Evolutionary conservation across 2,797 vertebrate genomes (phyloP), one percentile per base, ranked within the genome.

Genomic region (Xiphophorus birchmanni): DNA sequence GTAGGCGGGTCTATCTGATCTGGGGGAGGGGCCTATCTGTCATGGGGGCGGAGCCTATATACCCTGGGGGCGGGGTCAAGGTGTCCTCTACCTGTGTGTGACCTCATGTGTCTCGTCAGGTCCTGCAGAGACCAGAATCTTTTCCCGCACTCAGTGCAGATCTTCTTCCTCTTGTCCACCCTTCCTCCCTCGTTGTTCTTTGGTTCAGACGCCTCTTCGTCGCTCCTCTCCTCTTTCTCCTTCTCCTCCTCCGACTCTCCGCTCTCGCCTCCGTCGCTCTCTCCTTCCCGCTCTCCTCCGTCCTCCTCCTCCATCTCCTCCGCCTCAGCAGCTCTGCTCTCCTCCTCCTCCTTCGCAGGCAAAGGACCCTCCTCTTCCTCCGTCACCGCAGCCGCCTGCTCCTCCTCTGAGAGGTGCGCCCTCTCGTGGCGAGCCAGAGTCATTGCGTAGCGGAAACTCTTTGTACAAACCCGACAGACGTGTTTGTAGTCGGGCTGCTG

Each of bases 71-170:
- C 42, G 56, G 58, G 3, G 44, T 15, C 5, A 5, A 21, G 10
- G n/a, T 23, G 67, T 2, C 42, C 50, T 2, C 17, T 90, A 99
- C 98, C 98, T 95, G 98, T 99, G 93, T 99, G 98, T 32, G 98
- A 99, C 90, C 98, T 94, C 97, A 98, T 99, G 94, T 99, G 98
- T 77, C 98, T 92, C 0, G 98, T 99, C 92, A 99, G 95, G 93
- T 99, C 98, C 92, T 99, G 98, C 87, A 99, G 96, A 26, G 98
- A 99, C 98, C 98, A 99, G 95, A 99, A 99, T 48, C 98, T 94
- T 85, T 99, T 99, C 78, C 95, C 97, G 84, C 98, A 99, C 76
- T 99, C 97, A 3, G 93, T 96, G 90, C 98, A 99, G 86, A 99
- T 97, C 92, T 99, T 99, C 94, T 99, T 99, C 93, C 98, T 96